Percentiles rank a stretch among this genome's conserved stretches.
phyloP scores from a whole-genome alignment of 2,113 vertebrate species.

The Hippotragus niger region DNA sequence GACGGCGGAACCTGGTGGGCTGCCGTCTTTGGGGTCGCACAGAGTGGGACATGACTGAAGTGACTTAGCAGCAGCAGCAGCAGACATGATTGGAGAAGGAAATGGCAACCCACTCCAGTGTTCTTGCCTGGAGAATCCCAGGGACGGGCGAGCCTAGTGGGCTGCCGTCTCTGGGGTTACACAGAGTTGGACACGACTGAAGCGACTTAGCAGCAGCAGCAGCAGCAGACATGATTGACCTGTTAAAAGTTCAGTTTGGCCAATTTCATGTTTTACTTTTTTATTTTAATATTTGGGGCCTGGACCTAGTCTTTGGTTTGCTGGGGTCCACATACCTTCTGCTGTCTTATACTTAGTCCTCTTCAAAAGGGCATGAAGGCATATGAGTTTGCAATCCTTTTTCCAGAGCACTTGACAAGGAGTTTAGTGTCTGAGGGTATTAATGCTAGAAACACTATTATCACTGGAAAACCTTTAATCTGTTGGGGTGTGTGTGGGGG shows the following conservation, averaged over 20 bases:
- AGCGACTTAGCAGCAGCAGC: no score
- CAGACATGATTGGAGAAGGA: not conserved
- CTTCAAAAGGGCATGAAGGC: not conserved
- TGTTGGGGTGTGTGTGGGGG: not conserved
- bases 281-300: not conserved
- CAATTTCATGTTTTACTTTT: not conserved
- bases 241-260: not conserved
- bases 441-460: not conserved
- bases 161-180: no score
- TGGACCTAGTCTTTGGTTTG: not conserved
- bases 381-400: not conserved
- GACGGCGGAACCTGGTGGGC: no score
- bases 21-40: no score
- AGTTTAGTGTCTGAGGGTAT: not conserved
- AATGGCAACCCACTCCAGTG: no score
- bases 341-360: not conserved
- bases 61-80: no score
- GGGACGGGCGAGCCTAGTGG: no score
- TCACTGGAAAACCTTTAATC: not conserved
- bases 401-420: not conserved
- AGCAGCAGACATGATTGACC: not conserved
- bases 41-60: no score
- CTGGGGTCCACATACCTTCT: not conserved
- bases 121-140: no score
- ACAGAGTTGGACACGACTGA: no score